phyloP scores from a whole-genome alignment of 2,888 invertebrate species.

The Cheilosia pagana region DNA sequence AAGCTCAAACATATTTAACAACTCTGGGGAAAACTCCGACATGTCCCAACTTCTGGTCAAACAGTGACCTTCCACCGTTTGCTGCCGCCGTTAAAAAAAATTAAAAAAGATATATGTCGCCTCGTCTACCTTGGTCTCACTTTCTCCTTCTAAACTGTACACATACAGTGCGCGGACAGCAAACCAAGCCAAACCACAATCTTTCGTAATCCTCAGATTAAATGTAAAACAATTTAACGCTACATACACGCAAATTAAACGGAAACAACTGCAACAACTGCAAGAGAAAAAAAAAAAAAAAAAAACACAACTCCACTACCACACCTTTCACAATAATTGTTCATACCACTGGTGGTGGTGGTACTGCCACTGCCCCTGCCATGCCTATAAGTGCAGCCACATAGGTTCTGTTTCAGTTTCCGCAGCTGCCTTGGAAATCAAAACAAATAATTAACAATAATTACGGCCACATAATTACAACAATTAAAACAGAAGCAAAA shows the following conservation, averaged over 20 bases:
- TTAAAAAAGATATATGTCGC: neutral
- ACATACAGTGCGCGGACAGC: neutral
- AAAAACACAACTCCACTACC: slow-evolving; percentile 39
- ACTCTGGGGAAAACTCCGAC: no score
- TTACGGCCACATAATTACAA: slow-evolving; percentile 72
- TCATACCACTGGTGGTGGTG: neutral
- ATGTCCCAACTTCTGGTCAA: no score
- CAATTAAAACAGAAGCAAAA: slow-evolving; percentile 63
- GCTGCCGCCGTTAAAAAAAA: no score
- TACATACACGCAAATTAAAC: slow-evolving; percentile 53
- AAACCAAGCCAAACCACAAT: slow-evolving; percentile 32
- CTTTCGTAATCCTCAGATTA: slow-evolving; percentile 45
- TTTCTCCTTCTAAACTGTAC: slow-evolving; percentile 12
- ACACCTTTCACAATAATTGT: slow-evolving; percentile 68
- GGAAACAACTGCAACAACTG: slow-evolving; percentile 39
- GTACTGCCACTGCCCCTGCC: slow-evolving; percentile 3
- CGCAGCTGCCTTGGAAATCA: slow-evolving; percentile 67
- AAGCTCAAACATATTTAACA: no score
- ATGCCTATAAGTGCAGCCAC: slow-evolving; percentile 25
- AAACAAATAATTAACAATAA: slow-evolving; percentile 74
- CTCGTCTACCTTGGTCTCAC: neutral
- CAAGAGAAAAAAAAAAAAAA: slow-evolving; percentile 18
- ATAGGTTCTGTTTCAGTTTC: slow-evolving; percentile 52
- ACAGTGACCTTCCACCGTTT: no score
- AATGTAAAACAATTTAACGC: slow-evolving; percentile 50